Conservation (phyloP, 2,888 invertebrate genomes). For the Chrysolina americana region DNA sequence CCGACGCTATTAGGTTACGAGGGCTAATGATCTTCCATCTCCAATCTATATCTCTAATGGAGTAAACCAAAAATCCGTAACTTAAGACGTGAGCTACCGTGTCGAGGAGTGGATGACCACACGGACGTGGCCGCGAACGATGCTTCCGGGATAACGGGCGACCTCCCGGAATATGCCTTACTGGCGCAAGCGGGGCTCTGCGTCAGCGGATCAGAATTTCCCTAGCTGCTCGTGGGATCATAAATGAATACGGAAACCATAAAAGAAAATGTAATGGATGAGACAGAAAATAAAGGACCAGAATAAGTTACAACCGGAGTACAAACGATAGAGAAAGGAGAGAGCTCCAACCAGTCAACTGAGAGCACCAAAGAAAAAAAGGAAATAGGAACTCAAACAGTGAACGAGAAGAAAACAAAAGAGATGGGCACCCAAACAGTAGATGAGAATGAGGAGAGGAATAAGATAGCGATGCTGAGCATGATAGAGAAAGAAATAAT, state of each 20-base stretch:
- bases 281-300: too few species aligned
- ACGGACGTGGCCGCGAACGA: background rate
- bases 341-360: background rate
- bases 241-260: background rate
- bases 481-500: background rate
- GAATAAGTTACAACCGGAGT: background rate
- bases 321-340: background rate
- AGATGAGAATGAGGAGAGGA: background rate
- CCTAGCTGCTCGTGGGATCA: background rate
- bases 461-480: background rate
- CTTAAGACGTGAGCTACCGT: background rate
- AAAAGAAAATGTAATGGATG: too few species aligned
- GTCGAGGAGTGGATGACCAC: background rate
- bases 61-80: background rate
- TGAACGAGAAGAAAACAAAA: background rate
- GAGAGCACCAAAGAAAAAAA: background rate
- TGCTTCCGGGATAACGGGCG: conserved; percentile 1
- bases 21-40: too few species aligned
- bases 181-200: background rate
- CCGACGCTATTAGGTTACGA: too few species aligned
- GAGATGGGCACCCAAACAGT: conserved; percentile 5
- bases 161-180: background rate
- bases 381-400: background rate
- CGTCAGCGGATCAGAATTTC: background rate
- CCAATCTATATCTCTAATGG: background rate